Conservation (phyloP, 1,140 invertebrate genomes). For the Nephila pilipes region DNA sequence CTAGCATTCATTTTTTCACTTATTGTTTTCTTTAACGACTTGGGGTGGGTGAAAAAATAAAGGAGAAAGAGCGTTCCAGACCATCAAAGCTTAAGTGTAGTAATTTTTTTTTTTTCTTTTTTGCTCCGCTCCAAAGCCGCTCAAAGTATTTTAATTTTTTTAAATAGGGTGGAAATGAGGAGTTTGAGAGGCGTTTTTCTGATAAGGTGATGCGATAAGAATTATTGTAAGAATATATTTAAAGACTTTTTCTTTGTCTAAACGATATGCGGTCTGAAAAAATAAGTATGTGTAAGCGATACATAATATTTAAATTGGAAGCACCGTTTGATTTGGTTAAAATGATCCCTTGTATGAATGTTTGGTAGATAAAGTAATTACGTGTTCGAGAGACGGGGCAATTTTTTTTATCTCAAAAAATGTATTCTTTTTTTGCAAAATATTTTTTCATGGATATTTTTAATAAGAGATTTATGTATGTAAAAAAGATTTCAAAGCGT, state of each 20-base stretch:
- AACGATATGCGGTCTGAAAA: not conserved
- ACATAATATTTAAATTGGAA: conserved; percentile 61
- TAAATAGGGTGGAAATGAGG: conserved; percentile 75
- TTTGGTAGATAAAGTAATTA: conserved; percentile 41
- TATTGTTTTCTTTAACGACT: conserved; percentile 62
- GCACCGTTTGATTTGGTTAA: conserved; percentile 53
- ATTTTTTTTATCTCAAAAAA: not conserved
- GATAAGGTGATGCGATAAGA: conserved; percentile 64
- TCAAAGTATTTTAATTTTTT: conserved; percentile 75
- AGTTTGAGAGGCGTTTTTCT: conserved; percentile 67
- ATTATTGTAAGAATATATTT: conserved; percentile 40
- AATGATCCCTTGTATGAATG: conserved; percentile 42
- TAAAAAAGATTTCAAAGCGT: too few relatives aligned
- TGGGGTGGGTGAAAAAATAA: conserved; percentile 28
- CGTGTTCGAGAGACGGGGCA: not conserved
- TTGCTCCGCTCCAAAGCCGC: not conserved
- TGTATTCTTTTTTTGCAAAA: not conserved
- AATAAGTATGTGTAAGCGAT: not conserved
- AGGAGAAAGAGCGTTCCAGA: not conserved
- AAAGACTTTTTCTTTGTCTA: conserved; percentile 36
- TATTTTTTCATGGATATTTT: not conserved
- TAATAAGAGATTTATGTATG: not conserved
- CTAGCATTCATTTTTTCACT: conserved; percentile 61
- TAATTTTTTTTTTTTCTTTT: conserved; percentile 59
- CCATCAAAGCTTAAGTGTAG: conserved; percentile 69